Base-by-base conservation (phyloP, 2,888 invertebrate genomes). In the Cosmia pyralina region DNA sequence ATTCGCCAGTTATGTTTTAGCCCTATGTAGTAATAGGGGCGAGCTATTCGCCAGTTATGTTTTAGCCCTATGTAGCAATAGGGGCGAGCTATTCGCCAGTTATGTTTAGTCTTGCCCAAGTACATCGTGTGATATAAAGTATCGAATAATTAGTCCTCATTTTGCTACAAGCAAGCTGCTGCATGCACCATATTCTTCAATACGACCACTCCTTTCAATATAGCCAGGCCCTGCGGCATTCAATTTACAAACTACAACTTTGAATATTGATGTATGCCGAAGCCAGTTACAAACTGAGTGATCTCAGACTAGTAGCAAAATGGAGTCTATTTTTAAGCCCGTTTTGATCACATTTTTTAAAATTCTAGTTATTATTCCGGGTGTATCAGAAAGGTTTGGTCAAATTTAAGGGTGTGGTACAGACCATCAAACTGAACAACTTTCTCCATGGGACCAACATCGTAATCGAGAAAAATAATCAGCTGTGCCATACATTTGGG, bases 161-260 rank as follows among this genome's bases (percentile, higher is more conserved):
- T 80, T 70, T n/a, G 68, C n/a, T 41, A n/a, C 6, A n/a, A 13
- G 19, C 58, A n/a, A 38, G 4, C 38, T 38, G 13, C 59, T 10
- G 75, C 75, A 52, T 83, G 81, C 74, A 87, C 64, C 88, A 97
- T 96, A 81, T 97, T 97, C 85, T 97, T 97, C 3, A 97, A 97
- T 72, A 98, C 97, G 74, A 98, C 97, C 58, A 98, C 97, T 1
- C 85, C 98, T 81, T 97, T 97, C 87, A 98, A 96, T 72, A 97
- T 93, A 52, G 97, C 97, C 65, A 98, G 74, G 1, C 48, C 78
- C 60, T 85, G 84, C 55, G 84, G 81, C 15, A 82, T 28, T 10
- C 4, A 28, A 28, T 57, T 57, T 10, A 57, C 28, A 55, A 10
- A 17, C 34, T 5, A 10, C 4, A 34, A 19, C 34, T 17, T 57